Evolutionary conservation across 2,113 vertebrate species (phyloP).

Genomic region (Muscicapa adusta): DNA sequence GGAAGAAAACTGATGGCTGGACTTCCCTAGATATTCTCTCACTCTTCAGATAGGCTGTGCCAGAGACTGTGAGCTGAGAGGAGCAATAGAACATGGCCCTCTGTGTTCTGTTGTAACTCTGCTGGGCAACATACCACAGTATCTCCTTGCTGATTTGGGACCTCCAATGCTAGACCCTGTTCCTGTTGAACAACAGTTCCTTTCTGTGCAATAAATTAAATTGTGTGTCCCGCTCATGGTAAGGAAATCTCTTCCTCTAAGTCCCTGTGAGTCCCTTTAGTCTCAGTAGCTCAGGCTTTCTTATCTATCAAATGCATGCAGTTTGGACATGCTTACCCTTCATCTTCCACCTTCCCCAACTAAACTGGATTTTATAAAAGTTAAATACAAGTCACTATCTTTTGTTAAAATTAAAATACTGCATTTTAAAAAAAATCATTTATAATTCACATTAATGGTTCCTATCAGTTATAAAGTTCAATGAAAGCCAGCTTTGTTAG

Average conservation of each 20-base stretch:
- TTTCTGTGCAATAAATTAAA: background rate
- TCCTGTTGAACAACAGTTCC: background rate
- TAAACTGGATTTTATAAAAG: background rate
- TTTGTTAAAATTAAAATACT: background rate
- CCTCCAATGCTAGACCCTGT: background rate
- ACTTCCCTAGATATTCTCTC: background rate
- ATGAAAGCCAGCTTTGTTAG: background rate
- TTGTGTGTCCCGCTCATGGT: no score
- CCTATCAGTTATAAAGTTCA: background rate
- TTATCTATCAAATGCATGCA: background rate
- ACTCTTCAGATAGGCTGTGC: background rate
- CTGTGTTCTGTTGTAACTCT: background rate
- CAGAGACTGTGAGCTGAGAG: background rate
- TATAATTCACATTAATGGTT: background rate
- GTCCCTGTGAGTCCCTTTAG: background rate
- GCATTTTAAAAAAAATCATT: fast-evolving
- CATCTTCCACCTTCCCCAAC: background rate
- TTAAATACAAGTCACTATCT: fast-evolving
- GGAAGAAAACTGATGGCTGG: background rate
- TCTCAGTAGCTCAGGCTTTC: background rate
- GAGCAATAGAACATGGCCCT: background rate
- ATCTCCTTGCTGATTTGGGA: background rate
- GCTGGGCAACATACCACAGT: background rate
- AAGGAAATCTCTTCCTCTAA: background rate
- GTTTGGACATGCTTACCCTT: background rate